These are phyloP conservation scores for Nannobrachium achirus DNA, from an alignment of 2,113 vertebrate genomes.

Conservation along the genomic window DNA sequence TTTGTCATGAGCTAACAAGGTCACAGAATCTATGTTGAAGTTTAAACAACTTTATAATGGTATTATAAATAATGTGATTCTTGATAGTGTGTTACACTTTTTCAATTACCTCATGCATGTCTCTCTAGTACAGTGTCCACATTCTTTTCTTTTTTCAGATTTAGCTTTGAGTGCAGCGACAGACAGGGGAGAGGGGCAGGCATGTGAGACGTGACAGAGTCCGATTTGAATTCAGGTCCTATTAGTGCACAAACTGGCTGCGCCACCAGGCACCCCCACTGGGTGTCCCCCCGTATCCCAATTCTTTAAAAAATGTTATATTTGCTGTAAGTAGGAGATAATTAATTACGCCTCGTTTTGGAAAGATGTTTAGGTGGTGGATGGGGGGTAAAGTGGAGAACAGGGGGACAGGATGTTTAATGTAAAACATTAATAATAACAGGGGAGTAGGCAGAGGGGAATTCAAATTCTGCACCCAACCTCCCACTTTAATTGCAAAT, in stretches of 20 bases:
- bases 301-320: conserved; percentile 40
- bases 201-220: no score
- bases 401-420: conserved; percentile 64
- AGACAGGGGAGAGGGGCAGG: no score
- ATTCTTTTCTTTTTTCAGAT: background rate
- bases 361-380: conserved; percentile 48
- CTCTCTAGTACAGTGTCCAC: background rate
- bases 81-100: conserved; percentile 10
- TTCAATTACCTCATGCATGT: conserved; percentile 35
- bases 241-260: no score
- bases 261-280: no score
- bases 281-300: conserved; percentile 1
- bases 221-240: no score
- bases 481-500: conserved; percentile 84
- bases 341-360: conserved; percentile 74
- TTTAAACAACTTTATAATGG: conserved; percentile 1
- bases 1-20: background rate
- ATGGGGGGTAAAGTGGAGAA: conserved; percentile 54
- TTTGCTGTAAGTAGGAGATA: conserved; percentile 64
- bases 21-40: background rate
- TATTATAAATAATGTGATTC: background rate
- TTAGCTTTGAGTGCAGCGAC: no score
- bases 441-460: conserved; percentile 60
- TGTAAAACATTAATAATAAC: conserved; percentile 77
- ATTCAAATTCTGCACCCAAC: conserved; percentile 78